phyloP scores from a whole-genome alignment of 2,888 invertebrate genomes.

The Thymelicus acteon region DNA sequence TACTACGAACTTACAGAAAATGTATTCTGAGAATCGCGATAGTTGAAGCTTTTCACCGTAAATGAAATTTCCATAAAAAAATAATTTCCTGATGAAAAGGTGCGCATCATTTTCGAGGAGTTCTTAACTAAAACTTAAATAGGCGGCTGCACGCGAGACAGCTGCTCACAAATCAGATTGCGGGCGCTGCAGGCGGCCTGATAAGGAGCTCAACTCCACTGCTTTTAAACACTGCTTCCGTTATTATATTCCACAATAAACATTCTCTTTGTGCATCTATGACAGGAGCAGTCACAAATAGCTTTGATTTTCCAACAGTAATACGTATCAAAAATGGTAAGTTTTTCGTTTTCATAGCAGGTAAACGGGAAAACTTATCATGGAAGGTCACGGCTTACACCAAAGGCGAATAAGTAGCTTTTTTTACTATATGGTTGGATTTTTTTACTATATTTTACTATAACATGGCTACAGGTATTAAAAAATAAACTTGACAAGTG shows the following conservation, averaged over 20 bases:
- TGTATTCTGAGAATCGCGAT: too few species aligned
- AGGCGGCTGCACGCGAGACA: slow-evolving; percentile 20
- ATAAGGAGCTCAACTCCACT: slow-evolving; percentile 55
- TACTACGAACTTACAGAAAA: too few species aligned
- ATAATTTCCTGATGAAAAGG: background rate
- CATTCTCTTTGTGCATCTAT: slow-evolving; percentile 41
- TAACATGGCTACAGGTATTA: too few species aligned
- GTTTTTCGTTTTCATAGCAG: too few species aligned
- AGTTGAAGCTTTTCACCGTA: too few species aligned
- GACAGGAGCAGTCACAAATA: slow-evolving; percentile 22
- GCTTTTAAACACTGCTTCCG: slow-evolving; percentile 53
- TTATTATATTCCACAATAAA: slow-evolving; percentile 39
- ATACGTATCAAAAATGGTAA: too few species aligned
- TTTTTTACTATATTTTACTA: too few species aligned
- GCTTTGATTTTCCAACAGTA: slow-evolving; percentile 13
- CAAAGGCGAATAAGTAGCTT: too few species aligned
- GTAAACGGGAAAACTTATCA: too few species aligned
- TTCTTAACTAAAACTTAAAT: slow-evolving; percentile 27
- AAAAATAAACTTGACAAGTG: too few species aligned
- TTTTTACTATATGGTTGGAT: too few species aligned
- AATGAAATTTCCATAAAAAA: slow-evolving; percentile 2
- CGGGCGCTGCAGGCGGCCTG: slow-evolving; percentile 49
- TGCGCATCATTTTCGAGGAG: slow-evolving; percentile 15
- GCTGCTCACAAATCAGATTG: slow-evolving; percentile 58
- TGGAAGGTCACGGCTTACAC: too few species aligned